A percentile compares a stretch with the other conserved stretches of the same genome.
These are phyloP conservation scores for Astropecten irregularis DNA, from an alignment of 53 echinoderm and acorn worm species.

Conservation along the genomic window DNA sequence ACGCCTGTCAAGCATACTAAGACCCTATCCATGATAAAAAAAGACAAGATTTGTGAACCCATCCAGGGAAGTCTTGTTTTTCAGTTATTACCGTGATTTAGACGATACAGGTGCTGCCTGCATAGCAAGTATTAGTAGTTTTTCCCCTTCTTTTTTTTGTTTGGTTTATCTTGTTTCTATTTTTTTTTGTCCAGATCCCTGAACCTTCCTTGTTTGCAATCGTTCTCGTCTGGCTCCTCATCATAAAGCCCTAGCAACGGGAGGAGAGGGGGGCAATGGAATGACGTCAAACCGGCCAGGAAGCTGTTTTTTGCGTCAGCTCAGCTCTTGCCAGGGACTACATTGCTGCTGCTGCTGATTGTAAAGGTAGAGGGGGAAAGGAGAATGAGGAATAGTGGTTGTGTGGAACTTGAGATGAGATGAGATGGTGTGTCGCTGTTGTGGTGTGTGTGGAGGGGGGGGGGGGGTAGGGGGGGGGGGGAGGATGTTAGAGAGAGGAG, in stretches of 20 bases:
- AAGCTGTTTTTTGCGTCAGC: slow-evolving; percentile 35
- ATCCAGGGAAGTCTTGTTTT: background rate
- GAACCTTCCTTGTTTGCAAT: slow-evolving; percentile 26
- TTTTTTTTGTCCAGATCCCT: background rate
- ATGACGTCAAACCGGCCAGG: slow-evolving; percentile 51
- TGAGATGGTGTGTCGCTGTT: background rate
- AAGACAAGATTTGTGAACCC: background rate
- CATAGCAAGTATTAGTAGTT: background rate
- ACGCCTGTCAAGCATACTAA: too few relatives aligned
- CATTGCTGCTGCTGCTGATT: too few relatives aligned
- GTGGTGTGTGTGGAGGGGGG: background rate
- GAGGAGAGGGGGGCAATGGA: slow-evolving; percentile 16
- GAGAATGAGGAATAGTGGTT: too few relatives aligned
- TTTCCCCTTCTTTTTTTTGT: background rate
- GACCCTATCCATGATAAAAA: background rate
- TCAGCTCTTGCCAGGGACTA: too few relatives aligned
- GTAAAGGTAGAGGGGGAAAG: too few relatives aligned
- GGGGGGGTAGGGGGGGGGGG: background rate
- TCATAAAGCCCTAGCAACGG: slow-evolving; percentile 30
- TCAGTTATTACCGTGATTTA: too few relatives aligned
- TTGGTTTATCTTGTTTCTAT: background rate
- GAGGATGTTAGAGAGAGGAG: too few relatives aligned
- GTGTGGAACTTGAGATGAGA: too few relatives aligned
- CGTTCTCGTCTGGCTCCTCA: slow-evolving; percentile 36
- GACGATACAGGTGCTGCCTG: background rate